Evolutionary conservation across 1,140 invertebrate species (phyloP).

Genomic region (Lysiphlebus fabarum): DNA sequence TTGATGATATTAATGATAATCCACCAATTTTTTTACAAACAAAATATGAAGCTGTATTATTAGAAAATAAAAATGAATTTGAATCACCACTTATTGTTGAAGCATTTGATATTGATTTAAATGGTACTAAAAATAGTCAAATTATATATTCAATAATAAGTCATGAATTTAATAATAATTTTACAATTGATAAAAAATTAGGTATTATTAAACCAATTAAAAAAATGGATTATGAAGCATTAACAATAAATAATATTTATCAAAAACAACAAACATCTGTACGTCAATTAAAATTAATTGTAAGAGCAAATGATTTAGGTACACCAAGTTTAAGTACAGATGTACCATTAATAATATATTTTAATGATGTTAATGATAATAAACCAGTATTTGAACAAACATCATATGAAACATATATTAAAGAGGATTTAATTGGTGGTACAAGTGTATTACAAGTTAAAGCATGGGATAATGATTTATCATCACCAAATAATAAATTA

Average conservation of each 20-base stretch:
- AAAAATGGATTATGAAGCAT: constrained; percentile 77
- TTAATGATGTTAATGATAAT: constrained; percentile 87
- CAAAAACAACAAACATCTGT: constrained; percentile 58
- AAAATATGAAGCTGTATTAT: constrained; percentile 77
- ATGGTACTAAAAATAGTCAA: constrained; percentile 82
- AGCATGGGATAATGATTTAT: constrained; percentile 81
- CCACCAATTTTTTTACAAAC: constrained; percentile 76
- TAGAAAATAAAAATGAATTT: constrained; percentile 79
- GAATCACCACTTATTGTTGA: constrained; percentile 74
- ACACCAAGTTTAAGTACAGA: constrained; percentile 71
- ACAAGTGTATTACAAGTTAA: constrained; percentile 76
- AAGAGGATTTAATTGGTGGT: constrained; percentile 77
- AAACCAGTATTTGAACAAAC: constrained; percentile 73
- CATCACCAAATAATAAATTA: constrained; percentile 79
- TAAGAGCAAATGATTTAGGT: constrained; percentile 78
- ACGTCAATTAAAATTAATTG: constrained; percentile 69
- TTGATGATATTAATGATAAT: constrained; percentile 88
- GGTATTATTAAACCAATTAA: constrained; percentile 68
- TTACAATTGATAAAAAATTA: constrained; percentile 71
- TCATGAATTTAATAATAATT: constrained; percentile 73
- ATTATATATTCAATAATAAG: constrained; percentile 78
- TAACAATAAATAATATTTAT: constrained; percentile 58
- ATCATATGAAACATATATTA: constrained; percentile 72
- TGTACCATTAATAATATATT: constrained; percentile 74
- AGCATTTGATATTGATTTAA: constrained; percentile 81